Evolutionary conservation across 1,140 invertebrate species (phyloP), one percentile per base, ranked within the genome.

Genomic region (Zaprionus nigranus): DNA sequence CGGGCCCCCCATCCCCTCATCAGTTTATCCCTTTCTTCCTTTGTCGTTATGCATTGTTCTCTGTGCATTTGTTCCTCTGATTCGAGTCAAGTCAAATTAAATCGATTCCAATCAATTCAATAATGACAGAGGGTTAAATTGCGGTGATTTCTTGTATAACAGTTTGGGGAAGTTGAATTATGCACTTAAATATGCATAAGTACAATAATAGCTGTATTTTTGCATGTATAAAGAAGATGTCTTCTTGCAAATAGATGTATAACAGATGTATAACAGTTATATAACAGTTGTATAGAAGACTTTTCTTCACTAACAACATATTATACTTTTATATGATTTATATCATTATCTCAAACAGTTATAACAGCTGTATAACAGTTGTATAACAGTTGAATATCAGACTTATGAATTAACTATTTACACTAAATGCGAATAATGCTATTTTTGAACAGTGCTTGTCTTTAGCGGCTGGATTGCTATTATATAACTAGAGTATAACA

Each of bases 61-160:
- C 63, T 22, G 9, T 46, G 28, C 81, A 62, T 84, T 85, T 71
- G 75, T 74, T 66, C 34, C 53, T 79, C 79, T 86, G 83, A 77
- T 79, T 76, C 65, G 72, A 79, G 85, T 75, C 62, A 60, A 51
- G 51, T n/a, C 75, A 26, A 51, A 12, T 51, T 22, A 34, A 9
- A 13, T 34, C 24, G 58, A 58, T 69, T 30, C 64, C 71, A 74
- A 63, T 75, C 64, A 64, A 82, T 79, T 75, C 73, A 79, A 49
- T 30, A 3, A 38, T 38, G 36, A 12, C n/a, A 11, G 15, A 74
- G n/a, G 26, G 46, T 43, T 53, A 43, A 43, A 43, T 7, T 22
- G 13, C 34, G 53, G 28, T 40, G 20, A 51, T 51, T 51, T 51
- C 1, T 13, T 9, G 26, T 62, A 62, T 51, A 36, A 51, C 60